phyloP scores from a whole-genome alignment of 2,113 vertebrate species.

The Toxotes chatareus region DNA sequence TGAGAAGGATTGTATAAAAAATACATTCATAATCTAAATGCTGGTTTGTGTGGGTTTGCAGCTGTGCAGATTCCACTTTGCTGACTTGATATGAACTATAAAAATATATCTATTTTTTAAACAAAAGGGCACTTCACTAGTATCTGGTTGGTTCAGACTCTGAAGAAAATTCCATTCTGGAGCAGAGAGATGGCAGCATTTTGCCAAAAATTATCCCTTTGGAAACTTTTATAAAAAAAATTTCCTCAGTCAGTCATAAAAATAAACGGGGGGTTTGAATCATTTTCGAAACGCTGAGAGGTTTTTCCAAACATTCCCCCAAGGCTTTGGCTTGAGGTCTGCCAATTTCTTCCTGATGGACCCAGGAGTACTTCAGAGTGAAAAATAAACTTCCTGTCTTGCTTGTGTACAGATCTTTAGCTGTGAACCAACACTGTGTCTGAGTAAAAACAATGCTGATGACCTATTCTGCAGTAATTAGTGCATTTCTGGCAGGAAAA shows the following conservation, averaged over 20 bases:
- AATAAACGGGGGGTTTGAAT: neutral
- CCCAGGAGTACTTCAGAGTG: slow-evolving; percentile 14
- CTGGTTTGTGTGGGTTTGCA: slow-evolving; percentile 55
- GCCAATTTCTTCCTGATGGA: slow-evolving; percentile 33
- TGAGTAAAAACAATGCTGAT: neutral
- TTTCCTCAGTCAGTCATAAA: no score
- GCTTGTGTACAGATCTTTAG: slow-evolving; percentile 25
- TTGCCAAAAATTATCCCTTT: slow-evolving; percentile 11
- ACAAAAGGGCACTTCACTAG: slow-evolving; percentile 75
- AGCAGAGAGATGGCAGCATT: slow-evolving; percentile 55
- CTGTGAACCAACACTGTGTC: neutral
- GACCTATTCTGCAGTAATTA: slow-evolving; percentile 38
- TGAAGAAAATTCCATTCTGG: slow-evolving; percentile 63
- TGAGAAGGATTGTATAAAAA: slow-evolving; percentile 62
- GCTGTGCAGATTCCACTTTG: slow-evolving; percentile 20
- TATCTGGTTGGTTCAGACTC: neutral
- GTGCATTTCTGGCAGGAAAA: slow-evolving; percentile 65
- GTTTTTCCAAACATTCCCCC: slow-evolving; percentile 22
- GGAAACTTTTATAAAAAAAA: neutral
- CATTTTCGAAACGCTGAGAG: slow-evolving; percentile 48
- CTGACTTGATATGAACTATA: slow-evolving; percentile 49
- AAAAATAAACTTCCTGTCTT: slow-evolving; percentile 33
- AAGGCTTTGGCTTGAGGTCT: slow-evolving; percentile 68
- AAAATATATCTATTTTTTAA: slow-evolving; percentile 54
- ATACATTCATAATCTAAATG: slow-evolving; percentile 78